phyloP scores from a whole-genome alignment of 2,113 vertebrate species.

The Paramisgurnus dabryanus region DNA sequence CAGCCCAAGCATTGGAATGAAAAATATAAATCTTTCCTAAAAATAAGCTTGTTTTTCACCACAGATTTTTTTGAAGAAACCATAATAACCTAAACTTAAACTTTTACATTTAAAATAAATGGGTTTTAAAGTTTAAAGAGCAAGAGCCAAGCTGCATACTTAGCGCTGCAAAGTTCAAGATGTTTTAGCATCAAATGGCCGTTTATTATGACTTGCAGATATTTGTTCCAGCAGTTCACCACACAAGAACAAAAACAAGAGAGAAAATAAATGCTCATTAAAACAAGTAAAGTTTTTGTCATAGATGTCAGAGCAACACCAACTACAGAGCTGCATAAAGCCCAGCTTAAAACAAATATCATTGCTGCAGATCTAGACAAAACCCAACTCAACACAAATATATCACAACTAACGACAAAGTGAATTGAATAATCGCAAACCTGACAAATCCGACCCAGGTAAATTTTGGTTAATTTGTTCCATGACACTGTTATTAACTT shows the following conservation, averaged over 20 bases:
- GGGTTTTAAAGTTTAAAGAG: constrained; percentile 47
- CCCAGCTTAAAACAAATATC: neutral
- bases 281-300: constrained; percentile 1
- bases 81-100: neutral
- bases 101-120: neutral
- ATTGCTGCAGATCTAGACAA: neutral
- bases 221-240: neutral
- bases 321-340: neutral
- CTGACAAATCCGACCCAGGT: no score
- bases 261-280: constrained; percentile 21
- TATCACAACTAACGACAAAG: no score
- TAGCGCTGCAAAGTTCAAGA: neutral
- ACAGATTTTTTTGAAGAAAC: neutral
- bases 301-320: neutral
- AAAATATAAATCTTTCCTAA: constrained; percentile 11
- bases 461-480: no score
- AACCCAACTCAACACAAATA: neutral
- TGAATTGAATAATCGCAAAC: no score
- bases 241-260: constrained; percentile 10
- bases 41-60: constrained; percentile 19
- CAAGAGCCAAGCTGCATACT: constrained; percentile 48
- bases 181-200: neutral
- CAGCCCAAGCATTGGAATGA: constrained; percentile 7
- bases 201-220: constrained; percentile 9
- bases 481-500: no score